phyloP scores from a whole-genome alignment of 2,888 invertebrate species.

The Nymphalis urticae region DNA sequence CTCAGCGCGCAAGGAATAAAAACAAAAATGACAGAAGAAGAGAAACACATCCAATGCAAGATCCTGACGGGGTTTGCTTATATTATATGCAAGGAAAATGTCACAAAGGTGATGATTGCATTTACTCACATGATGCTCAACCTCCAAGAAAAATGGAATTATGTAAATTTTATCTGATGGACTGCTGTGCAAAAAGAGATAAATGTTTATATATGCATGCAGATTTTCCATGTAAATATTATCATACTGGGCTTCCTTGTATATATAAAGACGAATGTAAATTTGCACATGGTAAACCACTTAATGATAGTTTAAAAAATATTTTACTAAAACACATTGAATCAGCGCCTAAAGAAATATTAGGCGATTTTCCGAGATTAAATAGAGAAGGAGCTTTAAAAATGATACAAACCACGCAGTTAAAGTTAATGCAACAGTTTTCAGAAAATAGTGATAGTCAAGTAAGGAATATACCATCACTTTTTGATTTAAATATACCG shows the following conservation, averaged over 20 bases:
- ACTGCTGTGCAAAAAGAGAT: conserved; percentile 96
- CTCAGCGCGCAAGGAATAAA: conserved; percentile 74
- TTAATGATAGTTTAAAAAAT: conserved; percentile 89
- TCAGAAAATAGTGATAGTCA: conserved; percentile 59
- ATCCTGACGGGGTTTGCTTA: conserved; percentile 88
- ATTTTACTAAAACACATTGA: conserved; percentile 89
- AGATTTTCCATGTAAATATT: conserved; percentile 98
- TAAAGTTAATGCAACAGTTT: conserved; percentile 71
- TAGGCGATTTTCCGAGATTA: conserved; percentile 93
- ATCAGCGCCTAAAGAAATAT: conserved; percentile 93
- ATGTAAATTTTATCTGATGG: conserved; percentile 98
- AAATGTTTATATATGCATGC: conserved; percentile 98
- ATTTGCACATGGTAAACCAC: conserved; percentile 94
- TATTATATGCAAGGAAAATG: conserved; percentile 95
- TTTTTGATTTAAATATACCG: conserved; percentile 74
- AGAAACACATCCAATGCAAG: conserved; percentile 82
- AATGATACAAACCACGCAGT: conserved; percentile 76
- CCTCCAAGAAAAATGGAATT: conserved; percentile 94
- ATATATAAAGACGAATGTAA: conserved; percentile 92
- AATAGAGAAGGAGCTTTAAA: conserved; percentile 88
- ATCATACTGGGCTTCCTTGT: conserved; percentile 95
- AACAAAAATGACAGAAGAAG: conserved; percentile 79
- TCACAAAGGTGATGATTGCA: conserved; percentile 91
- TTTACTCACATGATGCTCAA: conserved; percentile 91
- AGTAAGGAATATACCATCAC: conserved; percentile 69